A percentile compares a stretch with the other conserved stretches of the same genome.
Conservation (phyloP, 23 tunicate species). For the Ascidia mentula region DNA sequence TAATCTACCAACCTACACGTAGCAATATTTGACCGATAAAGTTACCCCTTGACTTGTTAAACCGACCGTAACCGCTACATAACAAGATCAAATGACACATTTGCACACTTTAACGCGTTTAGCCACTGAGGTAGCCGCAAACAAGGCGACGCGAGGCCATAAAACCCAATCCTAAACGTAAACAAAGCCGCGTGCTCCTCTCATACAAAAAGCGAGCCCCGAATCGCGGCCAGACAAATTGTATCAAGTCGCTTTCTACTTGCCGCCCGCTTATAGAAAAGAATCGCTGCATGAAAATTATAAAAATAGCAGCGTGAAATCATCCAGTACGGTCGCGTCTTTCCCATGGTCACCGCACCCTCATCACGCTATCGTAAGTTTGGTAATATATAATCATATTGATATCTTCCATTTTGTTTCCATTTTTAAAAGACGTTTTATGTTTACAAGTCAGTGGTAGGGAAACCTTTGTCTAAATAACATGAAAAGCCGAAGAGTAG, state of each 20-base stretch:
- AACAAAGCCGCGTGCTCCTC: not conserved
- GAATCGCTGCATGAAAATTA: not conserved
- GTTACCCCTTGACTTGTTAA: no score
- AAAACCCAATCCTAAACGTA: slow-evolving; percentile 8
- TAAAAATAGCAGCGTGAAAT: not conserved
- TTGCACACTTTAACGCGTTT: not conserved
- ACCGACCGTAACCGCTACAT: no score
- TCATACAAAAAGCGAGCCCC: not conserved
- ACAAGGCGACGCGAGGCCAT: slow-evolving; percentile 4
- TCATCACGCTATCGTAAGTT: no score
- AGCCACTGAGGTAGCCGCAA: not conserved
- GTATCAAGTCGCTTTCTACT: slow-evolving; percentile 10
- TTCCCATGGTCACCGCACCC: not conserved
- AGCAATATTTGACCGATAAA: no score
- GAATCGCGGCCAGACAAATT: slow-evolving; percentile 11
- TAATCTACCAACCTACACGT: no score
- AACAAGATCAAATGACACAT: not conserved
- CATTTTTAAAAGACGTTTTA: no score
- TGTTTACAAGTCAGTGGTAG: no score
- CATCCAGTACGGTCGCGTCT: not conserved
- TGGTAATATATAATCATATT: no score
- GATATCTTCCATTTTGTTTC: no score
- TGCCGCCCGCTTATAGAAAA: not conserved
- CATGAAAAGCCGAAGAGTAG: no score
- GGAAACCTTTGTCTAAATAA: no score